Base-by-base conservation (phyloP, 2,797 vertebrate species). In the Tympanoctomys barrerae region DNA sequence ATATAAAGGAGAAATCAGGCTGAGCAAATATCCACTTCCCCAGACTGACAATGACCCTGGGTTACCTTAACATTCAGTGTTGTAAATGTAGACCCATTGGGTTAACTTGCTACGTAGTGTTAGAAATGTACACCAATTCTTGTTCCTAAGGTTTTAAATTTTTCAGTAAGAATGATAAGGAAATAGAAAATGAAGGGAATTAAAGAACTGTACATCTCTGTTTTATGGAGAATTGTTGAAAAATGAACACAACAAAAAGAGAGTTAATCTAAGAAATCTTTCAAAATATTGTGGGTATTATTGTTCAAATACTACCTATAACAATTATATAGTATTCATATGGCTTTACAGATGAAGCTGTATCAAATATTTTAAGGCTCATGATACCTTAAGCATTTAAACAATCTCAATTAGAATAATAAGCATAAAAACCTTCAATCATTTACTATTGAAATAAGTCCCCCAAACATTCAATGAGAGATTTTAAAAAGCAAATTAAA, bases 401-500 rank as follows among this genome's bases (percentile, higher is more conserved):
- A 59, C 3, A 39, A 80, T 71, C 21, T 71, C 21, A 86, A 39
- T 71, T 80, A 4, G 61, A 85, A 81, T 54, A 87, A 16, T 54
- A n/a, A 54, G 2, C 46, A 14, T 31, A 46, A 96, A 90, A 92
- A 91, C 13, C 70, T 26, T 14, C 18, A 77, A 81, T 91, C 3
- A 96, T 91, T 92, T 86, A 83, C 22, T 52, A 28, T 81, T 95
- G 54, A 91, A 96, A 26, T 79, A 88, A 90, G 52, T 6, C 5
- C 10, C 1, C 33, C 93, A 94, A 59, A 26, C 4, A 1, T 66
- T 89, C 26, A 91, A 91, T 49, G 39, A 88, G 1, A 82, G 5
- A 0, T 22, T 49, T 89, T 59, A 80, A 54, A 66, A 83, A 89
- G 13, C 13, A 75, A 93, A 82, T 82, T 62, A 87, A 66, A 68